Percentiles rank a stretch among this genome's conserved stretches.
Evolutionary conservation across 1,140 invertebrate genomes (phyloP).

Genomic region (Trinorchestia longiramus): DNA sequence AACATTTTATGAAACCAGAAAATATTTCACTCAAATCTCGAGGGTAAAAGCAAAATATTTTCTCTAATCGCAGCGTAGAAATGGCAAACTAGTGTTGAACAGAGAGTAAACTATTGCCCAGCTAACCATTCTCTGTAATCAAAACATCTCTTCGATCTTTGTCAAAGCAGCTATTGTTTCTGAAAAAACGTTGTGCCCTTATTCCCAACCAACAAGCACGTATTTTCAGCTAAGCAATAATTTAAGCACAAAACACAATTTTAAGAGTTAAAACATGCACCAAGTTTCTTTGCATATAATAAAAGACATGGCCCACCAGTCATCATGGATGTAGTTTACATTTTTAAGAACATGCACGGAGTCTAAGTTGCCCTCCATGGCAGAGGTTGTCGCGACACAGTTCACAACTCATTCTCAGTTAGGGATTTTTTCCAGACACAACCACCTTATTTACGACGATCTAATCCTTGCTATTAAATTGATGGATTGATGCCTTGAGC

Average conservation of each 20-base stretch:
- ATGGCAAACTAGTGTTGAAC: neutral
- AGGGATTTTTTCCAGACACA: neutral
- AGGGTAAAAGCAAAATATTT: neutral
- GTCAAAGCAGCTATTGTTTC: neutral
- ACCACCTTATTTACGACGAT: neutral
- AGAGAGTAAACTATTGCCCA: neutral
- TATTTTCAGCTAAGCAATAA: neutral
- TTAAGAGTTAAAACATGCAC: neutral
- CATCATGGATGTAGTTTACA: neutral
- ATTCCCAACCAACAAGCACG: neutral
- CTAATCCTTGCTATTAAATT: constrained; percentile 37
- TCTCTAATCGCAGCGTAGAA: neutral
- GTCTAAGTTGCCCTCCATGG: neutral
- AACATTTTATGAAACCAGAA: neutral
- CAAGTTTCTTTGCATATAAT: neutral
- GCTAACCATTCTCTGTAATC: neutral
- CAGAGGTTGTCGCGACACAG: neutral
- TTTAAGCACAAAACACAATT: neutral
- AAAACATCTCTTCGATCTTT: constrained; percentile 1
- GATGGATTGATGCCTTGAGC: neutral
- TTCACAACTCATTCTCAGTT: constrained; percentile 33
- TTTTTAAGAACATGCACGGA: neutral
- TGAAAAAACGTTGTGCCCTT: neutral
- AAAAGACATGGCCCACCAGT: neutral
- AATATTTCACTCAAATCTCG: neutral